Evolutionary conservation across 1,140 invertebrate species (phyloP).

Genomic region (Sarcophaga bullata): DNA sequence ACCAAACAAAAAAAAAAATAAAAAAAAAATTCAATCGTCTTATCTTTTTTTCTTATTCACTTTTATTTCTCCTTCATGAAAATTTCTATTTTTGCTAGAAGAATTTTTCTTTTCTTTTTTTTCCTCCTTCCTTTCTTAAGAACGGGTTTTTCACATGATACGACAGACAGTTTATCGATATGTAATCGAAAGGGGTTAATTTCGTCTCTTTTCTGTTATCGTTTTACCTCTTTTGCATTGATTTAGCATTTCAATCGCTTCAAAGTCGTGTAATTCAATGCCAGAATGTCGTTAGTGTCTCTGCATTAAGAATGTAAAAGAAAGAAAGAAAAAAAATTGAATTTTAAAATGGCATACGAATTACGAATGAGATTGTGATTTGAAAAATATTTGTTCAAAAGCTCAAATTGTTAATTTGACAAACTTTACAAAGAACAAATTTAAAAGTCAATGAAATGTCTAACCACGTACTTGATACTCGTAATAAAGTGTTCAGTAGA

Average conservation of each 20-base stretch:
- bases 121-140: not conserved
- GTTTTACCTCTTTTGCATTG: not conserved
- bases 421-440: too few species aligned
- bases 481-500: too few species aligned
- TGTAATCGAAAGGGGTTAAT: not conserved
- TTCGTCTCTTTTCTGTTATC: not conserved
- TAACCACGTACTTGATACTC: too few species aligned
- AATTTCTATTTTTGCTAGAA: not conserved
- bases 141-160: not conserved
- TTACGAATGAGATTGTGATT: too few species aligned
- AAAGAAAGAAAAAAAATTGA: not conserved
- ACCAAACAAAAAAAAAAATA: not conserved
- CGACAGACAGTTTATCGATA: not conserved
- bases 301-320: too few species aligned
- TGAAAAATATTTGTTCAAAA: too few species aligned
- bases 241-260: not conserved
- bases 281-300: not conserved
- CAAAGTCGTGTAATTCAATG: not conserved
- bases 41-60: too few species aligned
- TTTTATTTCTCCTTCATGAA: not conserved
- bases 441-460: too few species aligned
- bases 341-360: too few species aligned
- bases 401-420: too few species aligned
- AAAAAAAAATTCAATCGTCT: too few species aligned
- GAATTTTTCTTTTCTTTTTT: not conserved